Evolutionary conservation across 2,888 invertebrate genomes (phyloP), one percentile per base, ranked within the genome.

Genomic region (Pseudolycoriella hygida): DNA sequence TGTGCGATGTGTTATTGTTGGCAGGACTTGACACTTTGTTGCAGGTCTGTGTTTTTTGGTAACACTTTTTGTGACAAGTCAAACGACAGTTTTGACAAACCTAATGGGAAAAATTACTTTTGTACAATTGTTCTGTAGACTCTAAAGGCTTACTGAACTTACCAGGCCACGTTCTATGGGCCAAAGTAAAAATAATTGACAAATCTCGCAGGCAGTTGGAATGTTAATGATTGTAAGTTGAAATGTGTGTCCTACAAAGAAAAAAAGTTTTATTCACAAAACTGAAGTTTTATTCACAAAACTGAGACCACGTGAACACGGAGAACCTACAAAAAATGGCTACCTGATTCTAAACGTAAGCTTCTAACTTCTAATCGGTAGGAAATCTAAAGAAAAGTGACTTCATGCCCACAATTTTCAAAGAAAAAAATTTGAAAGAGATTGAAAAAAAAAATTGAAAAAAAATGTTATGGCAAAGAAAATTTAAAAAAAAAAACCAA

Each of bases 131-230:
- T n/a, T n/a, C n/a, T 15, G 14, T 14, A n/a, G 11, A 25, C 25
- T 6, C 8, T 25, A 6, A 25, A 6, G 5, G 8, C 8, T 41
- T 5, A 6, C 5, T 14, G 10, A 18, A 50, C 53, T 53, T 49
- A 78, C 80, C 50, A 88, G 76, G 43, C 89, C 87, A 46, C 89
- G 74, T 62, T 93, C 93, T 50, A 92, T 83, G 47, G 93, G 89
- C 93, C 93, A 93, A 78, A 93, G 86, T 64, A 94, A 86, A 67
- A 89, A 86, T 2, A 85, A 83, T 57, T 80, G 84, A 67, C 93
- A 94, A 50, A 90, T 82, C 67, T 96, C 94, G 66, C 94, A 96
- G 54, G 87, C 92, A 3, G 93, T 94, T 12, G 92, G 90, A 57
- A 94, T 93, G 67, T 90, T 93, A 56, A 94, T 89, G 66, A 92